Evolutionary conservation across 2,797 vertebrate species (phyloP), one percentile per base, ranked within the genome.

Genomic region (Alcedo atthis): DNA sequence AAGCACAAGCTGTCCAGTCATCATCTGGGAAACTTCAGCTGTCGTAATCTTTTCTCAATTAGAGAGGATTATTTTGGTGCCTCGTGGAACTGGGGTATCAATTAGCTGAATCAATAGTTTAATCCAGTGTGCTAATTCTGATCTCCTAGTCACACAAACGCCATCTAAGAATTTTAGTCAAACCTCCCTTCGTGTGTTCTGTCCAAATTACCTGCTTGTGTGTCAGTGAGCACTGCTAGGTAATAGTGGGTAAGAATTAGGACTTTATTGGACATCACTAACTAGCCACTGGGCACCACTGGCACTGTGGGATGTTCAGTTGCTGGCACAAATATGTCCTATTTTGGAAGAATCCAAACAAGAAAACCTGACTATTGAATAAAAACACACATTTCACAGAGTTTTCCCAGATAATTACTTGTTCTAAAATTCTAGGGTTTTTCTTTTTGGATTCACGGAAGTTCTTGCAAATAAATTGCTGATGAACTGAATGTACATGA

Each of bases 401-500:
- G 32, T 75, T 92, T 91, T 89, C 76, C 35, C 57, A 74, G 35
- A 71, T 81, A 89, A 94, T 89, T 85, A n/a, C 59, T 83, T 45
- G 40, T 48, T 32, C 55, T 87, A 63, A 71, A 82, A 83, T 92
- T 71, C 30, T 51, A 24, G 3, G 2, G 25, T 15, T 49, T 49
- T 46, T 32, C 86, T 94, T 92, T 93, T 83, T 74, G 58, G 90
- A 88, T 64, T 89, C 25, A 8, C 37, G 45, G 33, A 89, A 77
- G 26, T 75, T 89, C 84, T 83, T 75, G 79, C 93, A 94, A 89
- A 90, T 73, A 96, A 89, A 87, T 82, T 91, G 76, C 93, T 93
- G 87, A 91, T 71, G 77, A 91, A 64, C 68, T 69, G 73, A 92
- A 94, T 81, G 89, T 85, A 85, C 89, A 35, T 81, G 79, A 90